Percentiles rank a stretch among this genome's conserved stretches.
phyloP scores from a whole-genome alignment of 2,113 vertebrate genomes.

The Trematocara unimaculatum region DNA sequence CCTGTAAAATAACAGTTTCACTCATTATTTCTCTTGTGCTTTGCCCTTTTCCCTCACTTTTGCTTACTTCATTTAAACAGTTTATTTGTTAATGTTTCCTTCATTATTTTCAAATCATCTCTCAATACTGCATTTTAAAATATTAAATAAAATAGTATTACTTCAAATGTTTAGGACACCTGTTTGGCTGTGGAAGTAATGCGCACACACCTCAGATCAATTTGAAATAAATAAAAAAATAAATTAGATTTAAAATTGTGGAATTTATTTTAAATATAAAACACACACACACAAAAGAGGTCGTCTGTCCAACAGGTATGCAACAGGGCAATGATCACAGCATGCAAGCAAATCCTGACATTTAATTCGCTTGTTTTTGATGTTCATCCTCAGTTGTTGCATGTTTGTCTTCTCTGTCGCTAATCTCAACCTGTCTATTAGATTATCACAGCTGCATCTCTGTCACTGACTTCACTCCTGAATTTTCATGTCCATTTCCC shows the following conservation, averaged over 20 bases:
- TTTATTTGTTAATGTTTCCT: not conserved
- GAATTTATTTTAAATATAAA: not conserved
- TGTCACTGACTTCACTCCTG: not conserved
- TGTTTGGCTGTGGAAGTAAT: not conserved
- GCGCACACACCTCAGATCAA: not conserved
- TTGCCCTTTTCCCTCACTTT: not conserved
- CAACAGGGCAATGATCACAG: not conserved
- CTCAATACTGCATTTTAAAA: not conserved
- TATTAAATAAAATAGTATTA: not conserved
- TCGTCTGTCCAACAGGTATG: accelerated
- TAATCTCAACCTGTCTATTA: not conserved
- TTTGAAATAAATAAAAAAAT: not conserved
- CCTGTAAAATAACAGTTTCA: not conserved
- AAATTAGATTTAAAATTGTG: not conserved
- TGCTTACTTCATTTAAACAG: not conserved
- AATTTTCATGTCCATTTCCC: accelerated
- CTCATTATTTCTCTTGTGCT: accelerated
- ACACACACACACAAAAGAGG: not conserved
- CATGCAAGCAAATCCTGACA: not conserved
- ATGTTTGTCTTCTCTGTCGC: not conserved
- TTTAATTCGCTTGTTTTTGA: accelerated
- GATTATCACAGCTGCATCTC: not conserved
- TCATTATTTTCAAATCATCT: not conserved
- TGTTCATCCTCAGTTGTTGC: not conserved
- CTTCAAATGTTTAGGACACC: accelerated